These are phyloP conservation scores for Eilema sororculum DNA, from an alignment of 2,888 invertebrate genomes.

Conservation along the genomic window DNA sequence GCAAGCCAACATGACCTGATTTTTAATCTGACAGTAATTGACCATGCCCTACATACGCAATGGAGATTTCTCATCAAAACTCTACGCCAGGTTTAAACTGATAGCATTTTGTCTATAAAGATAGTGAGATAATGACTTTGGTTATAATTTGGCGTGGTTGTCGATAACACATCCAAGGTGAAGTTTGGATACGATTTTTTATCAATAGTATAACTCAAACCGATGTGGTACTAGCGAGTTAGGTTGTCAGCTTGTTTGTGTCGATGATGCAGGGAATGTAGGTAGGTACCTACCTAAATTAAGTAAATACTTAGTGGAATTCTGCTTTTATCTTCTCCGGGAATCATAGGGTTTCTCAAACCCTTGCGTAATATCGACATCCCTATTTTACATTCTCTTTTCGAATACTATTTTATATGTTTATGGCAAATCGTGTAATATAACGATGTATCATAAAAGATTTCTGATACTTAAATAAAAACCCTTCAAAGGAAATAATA, in stretches of 20 bases:
- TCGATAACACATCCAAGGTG: slow-evolving; percentile 55
- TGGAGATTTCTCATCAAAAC: slow-evolving; percentile 53
- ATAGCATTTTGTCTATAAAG: slow-evolving; percentile 57
- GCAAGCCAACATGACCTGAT: slow-evolving; percentile 45
- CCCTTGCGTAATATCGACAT: not conserved
- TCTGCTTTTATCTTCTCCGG: not conserved
- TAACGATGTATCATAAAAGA: too few relatives aligned
- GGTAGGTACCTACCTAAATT: too few relatives aligned
- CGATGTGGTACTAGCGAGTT: not conserved
- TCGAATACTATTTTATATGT: not conserved
- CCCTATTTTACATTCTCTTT: not conserved
- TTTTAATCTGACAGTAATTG: slow-evolving; percentile 60
- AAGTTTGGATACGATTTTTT: slow-evolving; percentile 31
- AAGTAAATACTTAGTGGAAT: not conserved
- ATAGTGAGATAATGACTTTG: slow-evolving; percentile 56
- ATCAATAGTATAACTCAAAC: not conserved
- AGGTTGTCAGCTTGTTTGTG: not conserved
- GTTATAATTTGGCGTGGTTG: slow-evolving; percentile 52
- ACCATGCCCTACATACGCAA: slow-evolving; percentile 69
- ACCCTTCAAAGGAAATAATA: too few relatives aligned
- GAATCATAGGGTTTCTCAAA: not conserved
- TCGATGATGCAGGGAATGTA: not conserved
- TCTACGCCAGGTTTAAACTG: slow-evolving; percentile 47
- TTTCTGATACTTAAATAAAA: too few relatives aligned
- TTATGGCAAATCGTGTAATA: too few relatives aligned